These are phyloP conservation scores for Pilophorus perplexus DNA, from an alignment of 2,888 invertebrate genomes.

Conservation along the genomic window DNA sequence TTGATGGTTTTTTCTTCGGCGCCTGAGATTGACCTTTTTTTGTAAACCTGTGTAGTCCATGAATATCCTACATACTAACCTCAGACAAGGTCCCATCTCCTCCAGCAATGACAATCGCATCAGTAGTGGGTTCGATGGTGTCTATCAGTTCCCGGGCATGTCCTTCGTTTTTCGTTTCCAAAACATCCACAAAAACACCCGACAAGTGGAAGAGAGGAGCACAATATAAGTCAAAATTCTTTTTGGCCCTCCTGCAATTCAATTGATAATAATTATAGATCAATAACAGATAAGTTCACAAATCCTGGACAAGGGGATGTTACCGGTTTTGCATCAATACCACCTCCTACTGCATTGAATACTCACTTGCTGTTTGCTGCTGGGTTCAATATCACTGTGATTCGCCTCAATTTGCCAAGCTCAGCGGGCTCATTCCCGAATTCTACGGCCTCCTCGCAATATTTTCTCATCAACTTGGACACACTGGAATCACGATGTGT, in stretches of 20 bases:
- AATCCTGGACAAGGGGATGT: no score
- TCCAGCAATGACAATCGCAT: conserved; percentile 87
- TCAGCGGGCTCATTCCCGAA: conserved; percentile 67
- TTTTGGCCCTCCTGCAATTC: conserved; percentile 57
- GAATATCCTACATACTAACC: conserved; percentile 54
- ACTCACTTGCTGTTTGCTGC: conserved; percentile 73
- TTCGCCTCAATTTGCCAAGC: conserved; percentile 64
- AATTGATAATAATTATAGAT: no score
- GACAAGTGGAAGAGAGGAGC: conserved; percentile 90
- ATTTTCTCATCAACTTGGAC: conserved; percentile 70
- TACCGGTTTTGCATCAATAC: no score
- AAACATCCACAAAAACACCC: conserved; percentile 71
- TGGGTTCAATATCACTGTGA: conserved; percentile 88
- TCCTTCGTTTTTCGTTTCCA: conserved; percentile 83
- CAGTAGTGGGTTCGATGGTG: conserved; percentile 69
- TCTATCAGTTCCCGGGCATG: conserved; percentile 81
- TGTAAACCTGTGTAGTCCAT: background rate
- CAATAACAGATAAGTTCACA: no score
- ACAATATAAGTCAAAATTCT: conserved; percentile 81
- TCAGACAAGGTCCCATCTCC: conserved; percentile 94
- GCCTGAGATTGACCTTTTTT: no score
- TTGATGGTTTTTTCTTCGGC: no score
- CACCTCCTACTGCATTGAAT: no score
- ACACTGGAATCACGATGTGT: conserved; percentile 59
- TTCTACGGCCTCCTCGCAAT: conserved; percentile 71